A percentile compares a stretch with the other conserved stretches of the same genome.
Evolutionary conservation across 1,140 invertebrate genomes (phyloP).

Genomic region (Leptonema lineaticorne): DNA sequence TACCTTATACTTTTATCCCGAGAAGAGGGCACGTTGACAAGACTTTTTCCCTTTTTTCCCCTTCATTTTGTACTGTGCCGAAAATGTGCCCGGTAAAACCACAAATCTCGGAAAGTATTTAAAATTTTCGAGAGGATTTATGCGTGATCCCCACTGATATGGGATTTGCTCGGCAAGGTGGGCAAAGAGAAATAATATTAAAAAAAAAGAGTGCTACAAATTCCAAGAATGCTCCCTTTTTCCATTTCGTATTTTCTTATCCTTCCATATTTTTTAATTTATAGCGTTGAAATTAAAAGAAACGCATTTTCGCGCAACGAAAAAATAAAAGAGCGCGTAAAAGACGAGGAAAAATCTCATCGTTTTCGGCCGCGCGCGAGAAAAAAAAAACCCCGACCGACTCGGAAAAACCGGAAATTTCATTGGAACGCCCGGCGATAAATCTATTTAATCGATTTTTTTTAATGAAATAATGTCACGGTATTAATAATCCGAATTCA

Average conservation of each 20-base stretch:
- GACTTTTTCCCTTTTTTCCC: background rate
- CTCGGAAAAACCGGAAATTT: too few relatives aligned
- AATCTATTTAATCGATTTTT: background rate
- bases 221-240: background rate
- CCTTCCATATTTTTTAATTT: background rate
- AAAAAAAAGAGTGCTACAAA: too few relatives aligned
- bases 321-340: too few relatives aligned
- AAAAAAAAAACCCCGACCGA: too few relatives aligned
- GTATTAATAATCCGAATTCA: slow-evolving; percentile 2
- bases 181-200: background rate
- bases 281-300: background rate
- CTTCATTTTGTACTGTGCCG: background rate
- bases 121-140: slow-evolving; percentile 16
- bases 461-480: background rate
- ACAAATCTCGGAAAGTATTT: slow-evolving; percentile 13
- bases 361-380: too few relatives aligned
- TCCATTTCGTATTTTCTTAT: background rate
- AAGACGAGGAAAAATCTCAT: too few relatives aligned
- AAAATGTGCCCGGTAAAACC: slow-evolving; percentile 11
- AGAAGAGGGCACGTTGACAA: background rate
- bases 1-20: slow-evolving; percentile 24
- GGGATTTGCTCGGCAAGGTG: slow-evolving; percentile 5
- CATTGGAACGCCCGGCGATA: too few relatives aligned
- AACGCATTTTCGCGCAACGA: background rate
- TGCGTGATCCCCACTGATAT: slow-evolving; percentile 1